A percentile compares a stretch with the other conserved stretches of the same genome.
phyloP scores from a whole-genome alignment of 2,113 vertebrate genomes.

The Engraulis encrasicolus region DNA sequence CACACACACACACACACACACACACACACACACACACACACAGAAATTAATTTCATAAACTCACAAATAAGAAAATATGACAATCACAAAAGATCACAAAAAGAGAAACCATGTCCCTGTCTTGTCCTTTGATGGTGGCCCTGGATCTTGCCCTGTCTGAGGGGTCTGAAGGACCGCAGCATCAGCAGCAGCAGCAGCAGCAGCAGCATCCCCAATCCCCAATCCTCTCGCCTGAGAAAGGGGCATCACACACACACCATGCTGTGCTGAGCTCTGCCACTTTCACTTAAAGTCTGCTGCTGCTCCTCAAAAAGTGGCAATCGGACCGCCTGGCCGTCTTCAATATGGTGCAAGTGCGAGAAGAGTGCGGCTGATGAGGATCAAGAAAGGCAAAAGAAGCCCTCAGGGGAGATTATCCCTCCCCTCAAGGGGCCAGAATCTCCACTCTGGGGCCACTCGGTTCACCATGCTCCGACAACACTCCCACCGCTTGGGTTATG shows the following conservation, averaged over 20 bases:
- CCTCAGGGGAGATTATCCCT: conserved; percentile 66
- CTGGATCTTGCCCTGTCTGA: no score
- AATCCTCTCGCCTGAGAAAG: background rate
- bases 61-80: no score
- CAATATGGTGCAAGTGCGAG: conserved; percentile 61
- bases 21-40: no score
- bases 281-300: conserved; percentile 48
- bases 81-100: no score
- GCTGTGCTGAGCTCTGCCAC: conserved; percentile 51
- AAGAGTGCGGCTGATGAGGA: conserved; percentile 69
- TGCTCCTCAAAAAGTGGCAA: conserved; percentile 73
- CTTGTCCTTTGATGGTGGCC: no score
- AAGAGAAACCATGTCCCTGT: no score
- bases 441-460: conserved; percentile 61
- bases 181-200: background rate
- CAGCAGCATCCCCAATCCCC: no score
- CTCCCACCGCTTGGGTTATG: conserved; percentile 56
- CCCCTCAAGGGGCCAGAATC: conserved; percentile 55
- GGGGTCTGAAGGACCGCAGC: no score
- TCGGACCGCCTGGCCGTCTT: no score
- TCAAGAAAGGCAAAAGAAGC: conserved; percentile 65
- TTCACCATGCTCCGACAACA: conserved; percentile 61
- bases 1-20: no score
- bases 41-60: no score
- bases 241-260: no score